Base-by-base conservation (phyloP, 1,140 invertebrate species). In the Hylaeus volcanicus region DNA sequence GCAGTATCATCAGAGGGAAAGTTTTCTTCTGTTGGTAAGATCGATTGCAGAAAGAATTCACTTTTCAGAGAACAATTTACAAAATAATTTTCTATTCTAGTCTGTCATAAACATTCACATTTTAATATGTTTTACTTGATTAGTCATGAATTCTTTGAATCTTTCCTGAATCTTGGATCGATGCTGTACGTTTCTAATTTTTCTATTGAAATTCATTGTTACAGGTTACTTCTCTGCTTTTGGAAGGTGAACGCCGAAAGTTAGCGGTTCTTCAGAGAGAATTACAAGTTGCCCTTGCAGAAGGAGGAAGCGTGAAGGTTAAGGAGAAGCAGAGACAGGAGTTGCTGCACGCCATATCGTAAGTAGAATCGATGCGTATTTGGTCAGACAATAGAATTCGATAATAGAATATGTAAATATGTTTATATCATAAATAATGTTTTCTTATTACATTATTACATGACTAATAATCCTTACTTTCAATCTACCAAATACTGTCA, bases 261-360 rank as follows among this genome's bases (percentile, higher is more conserved):
- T 92, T 96, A 69, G 92, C 93, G 12, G 95, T 96, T 45, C 92
- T 96, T 68, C 96, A 96, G 86, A 94, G 94, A 72, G 96, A 96
- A 91, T 91, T 96, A 26, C 94, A 95, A 90, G 93, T 94, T 48
- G 94, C 95, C 12, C 91, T 95, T 14, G 95, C 94, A 70, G 95
- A 95, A 91, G 95, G 95, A 70, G 95, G 95, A 43, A 95, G 95
- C 15, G 95, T 95, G 79, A 95, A 95, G 92, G 95, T 94, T 58
- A 95, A 96, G 89, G 95, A 96, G 90, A 95, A 95, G 84, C 95
- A 96, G 85, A 95, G 95, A 87, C 95, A 96, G 88, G 95, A 96
- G 90, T 92, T 96, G 56, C 93, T 96, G 45, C 93, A 95, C 76
- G 95, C 95, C 80, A 96, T 96, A 88, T 94, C 95, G 95, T 96